phyloP scores from a whole-genome alignment of 2,797 vertebrate species.

The Centroberyx gerrardi region DNA sequence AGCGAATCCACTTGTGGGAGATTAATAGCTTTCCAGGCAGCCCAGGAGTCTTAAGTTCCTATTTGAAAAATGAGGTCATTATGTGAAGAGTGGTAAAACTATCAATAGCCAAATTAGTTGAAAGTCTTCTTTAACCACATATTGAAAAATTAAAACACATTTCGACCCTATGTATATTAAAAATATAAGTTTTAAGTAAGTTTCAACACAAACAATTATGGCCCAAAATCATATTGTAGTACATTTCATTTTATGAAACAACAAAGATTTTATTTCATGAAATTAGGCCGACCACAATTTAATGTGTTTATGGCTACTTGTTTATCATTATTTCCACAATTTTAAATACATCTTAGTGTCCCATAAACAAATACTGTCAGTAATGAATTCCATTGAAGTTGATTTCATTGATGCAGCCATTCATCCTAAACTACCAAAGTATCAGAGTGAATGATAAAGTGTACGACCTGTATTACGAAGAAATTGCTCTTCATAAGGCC shows the following conservation, averaged over 20 bases:
- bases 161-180: background rate
- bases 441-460: slow-evolving; percentile 4
- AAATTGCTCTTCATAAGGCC: slow-evolving; percentile 24
- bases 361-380: background rate
- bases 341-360: background rate
- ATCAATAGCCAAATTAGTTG: background rate
- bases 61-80: slow-evolving; percentile 38
- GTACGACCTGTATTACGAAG: background rate
- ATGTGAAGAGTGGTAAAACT: slow-evolving; percentile 20
- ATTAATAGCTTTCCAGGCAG: slow-evolving; percentile 25
- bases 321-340: background rate
- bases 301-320: background rate
- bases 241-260: background rate
- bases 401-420: background rate
- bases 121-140: background rate
- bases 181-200: background rate
- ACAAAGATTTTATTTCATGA: background rate
- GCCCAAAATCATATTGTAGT: background rate
- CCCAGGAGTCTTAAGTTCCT: slow-evolving; percentile 10
- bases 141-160: slow-evolving; percentile 25
- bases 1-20: slow-evolving; percentile 22
- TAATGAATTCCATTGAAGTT: background rate
- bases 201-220: background rate
- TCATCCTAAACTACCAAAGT: slow-evolving; percentile 6
- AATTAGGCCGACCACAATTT: background rate